Evolutionary conservation across 2,888 invertebrate species (phyloP).

Genomic region (Psylliodes chrysocephalus): DNA sequence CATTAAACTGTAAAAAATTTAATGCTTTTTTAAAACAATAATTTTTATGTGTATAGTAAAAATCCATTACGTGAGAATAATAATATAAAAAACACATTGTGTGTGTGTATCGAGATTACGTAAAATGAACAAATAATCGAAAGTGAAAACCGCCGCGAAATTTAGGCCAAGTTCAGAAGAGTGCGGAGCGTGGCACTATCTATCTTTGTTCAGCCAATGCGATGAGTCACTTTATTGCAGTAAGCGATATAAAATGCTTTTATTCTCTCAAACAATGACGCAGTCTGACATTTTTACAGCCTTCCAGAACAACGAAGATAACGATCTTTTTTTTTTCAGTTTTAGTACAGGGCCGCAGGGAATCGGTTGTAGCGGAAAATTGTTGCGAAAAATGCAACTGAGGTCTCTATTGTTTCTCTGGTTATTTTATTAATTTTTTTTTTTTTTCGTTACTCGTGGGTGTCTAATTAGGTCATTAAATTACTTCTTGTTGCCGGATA

Average conservation of each 20-base stretch:
- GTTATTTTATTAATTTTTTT: background rate
- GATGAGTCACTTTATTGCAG: conserved; percentile 43
- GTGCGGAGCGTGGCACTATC: conserved; percentile 47
- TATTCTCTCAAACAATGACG: conserved; percentile 26
- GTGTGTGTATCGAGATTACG: conserved; percentile 53
- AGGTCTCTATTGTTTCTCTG: conserved; percentile 15
- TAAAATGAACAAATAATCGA: conserved; percentile 59
- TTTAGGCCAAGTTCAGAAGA: conserved; percentile 60
- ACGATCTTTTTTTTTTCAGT: conserved; percentile 12
- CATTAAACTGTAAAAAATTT: too few species aligned
- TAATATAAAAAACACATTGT: conserved; percentile 35
- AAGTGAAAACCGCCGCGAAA: conserved; percentile 60
- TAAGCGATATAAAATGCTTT: conserved; percentile 26
- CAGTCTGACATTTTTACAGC: conserved; percentile 28
- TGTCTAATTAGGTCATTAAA: conserved; percentile 10
- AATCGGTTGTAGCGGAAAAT: conserved; percentile 15
- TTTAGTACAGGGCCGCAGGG: conserved; percentile 1
- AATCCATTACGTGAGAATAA: conserved; percentile 17
- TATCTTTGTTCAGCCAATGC: conserved; percentile 40
- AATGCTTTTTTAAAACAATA: too few species aligned
- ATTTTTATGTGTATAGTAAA: conserved; percentile 6
- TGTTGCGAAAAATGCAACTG: conserved; percentile 8
- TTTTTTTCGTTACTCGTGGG: background rate
- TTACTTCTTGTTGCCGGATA: too few species aligned
- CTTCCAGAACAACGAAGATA: conserved; percentile 16